These are phyloP conservation scores for Idaea dimidiata DNA, from an alignment of 2,888 invertebrate genomes.

Conservation along the genomic window DNA sequence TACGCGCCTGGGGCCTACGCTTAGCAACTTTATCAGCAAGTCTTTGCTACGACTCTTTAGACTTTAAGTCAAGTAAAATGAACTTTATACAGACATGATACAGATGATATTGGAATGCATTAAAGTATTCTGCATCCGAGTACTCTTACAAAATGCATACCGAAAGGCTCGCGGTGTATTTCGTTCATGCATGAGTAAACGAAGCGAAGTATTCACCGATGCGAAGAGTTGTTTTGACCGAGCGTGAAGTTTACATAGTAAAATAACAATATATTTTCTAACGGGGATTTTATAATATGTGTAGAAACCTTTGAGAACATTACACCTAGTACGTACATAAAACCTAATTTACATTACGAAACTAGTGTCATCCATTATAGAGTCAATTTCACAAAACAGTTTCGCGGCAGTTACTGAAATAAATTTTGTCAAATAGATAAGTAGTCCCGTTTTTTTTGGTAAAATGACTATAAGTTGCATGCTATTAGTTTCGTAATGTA, in stretches of 20 bases:
- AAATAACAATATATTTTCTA: background rate
- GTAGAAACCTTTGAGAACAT: too few species aligned
- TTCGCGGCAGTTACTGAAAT: too few species aligned
- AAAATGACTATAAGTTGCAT: too few species aligned
- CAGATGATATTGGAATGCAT: conserved; percentile 9
- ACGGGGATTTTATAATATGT: background rate
- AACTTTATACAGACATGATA: conserved; percentile 16
- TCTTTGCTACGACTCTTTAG: conserved; percentile 17
- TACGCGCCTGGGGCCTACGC: conserved; percentile 45
- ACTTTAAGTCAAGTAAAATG: conserved; percentile 13
- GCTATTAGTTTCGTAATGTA: too few species aligned
- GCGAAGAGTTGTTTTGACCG: conserved; percentile 27
- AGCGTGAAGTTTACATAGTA: conserved; percentile 8
- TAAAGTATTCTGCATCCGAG: conserved; percentile 14
- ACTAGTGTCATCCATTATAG: too few species aligned
- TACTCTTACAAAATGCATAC: conserved; percentile 37
- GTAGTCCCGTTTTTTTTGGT: too few species aligned
- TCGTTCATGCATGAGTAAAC: conserved; percentile 43
- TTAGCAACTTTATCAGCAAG: conserved; percentile 56
- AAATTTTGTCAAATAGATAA: too few species aligned
- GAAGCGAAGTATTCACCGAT: conserved; percentile 28
- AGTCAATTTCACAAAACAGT: too few species aligned
- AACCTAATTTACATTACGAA: too few species aligned
- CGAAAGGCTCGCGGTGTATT: conserved; percentile 37
- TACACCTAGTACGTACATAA: too few species aligned